Evolutionary conservation across 1,140 invertebrate genomes (phyloP), one percentile per base, ranked within the genome.

Genomic region (Pseudomyrmex sp.): DNA sequence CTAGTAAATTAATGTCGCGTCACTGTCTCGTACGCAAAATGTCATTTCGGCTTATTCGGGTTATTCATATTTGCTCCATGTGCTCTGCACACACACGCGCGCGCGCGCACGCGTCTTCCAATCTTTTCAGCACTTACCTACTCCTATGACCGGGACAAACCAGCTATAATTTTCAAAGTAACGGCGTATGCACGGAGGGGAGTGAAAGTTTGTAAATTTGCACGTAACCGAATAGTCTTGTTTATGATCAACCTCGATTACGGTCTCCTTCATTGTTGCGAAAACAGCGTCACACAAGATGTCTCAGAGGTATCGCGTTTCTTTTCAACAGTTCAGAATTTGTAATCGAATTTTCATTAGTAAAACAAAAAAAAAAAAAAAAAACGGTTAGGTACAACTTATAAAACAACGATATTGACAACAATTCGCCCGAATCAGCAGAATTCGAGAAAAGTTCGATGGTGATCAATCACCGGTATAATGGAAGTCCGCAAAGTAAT

Each of bases 91-190:
- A 26, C 23, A 26, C 23, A 1, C 1, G 23, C 23, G 23, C 23
- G 23, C 23, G 23, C 23, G 23, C 18, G 26, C 58, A n/a, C 59
- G 23, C 12, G 61, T 35, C 12, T 35, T 35, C 15, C 4, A 26
- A 20, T n/a, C 15, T 12, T 23, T 23, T 46, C 13, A 18, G 13
- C 18, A 12, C 70, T 13, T 35, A 26, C 7, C 12, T 18, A 48
- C 1, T 20, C 59, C n/a, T 9, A 35, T 15, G 12, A 10, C 10
- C 46, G 52, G 44, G 59, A 65, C 66, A 66, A 86, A 85, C 18
- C 76, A 80, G 56, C 20, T 52, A 79, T 70, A 66, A 79, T 86
- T 85, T 84, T 84, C 62, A 66, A 73, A 83, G 82, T 48, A 62
- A 12, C 65, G 18, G 46, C 46, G n/a, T 66, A 20, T 20, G 54